phyloP scores from a whole-genome alignment of 2,888 invertebrate genomes.

The Catonia carolina region DNA sequence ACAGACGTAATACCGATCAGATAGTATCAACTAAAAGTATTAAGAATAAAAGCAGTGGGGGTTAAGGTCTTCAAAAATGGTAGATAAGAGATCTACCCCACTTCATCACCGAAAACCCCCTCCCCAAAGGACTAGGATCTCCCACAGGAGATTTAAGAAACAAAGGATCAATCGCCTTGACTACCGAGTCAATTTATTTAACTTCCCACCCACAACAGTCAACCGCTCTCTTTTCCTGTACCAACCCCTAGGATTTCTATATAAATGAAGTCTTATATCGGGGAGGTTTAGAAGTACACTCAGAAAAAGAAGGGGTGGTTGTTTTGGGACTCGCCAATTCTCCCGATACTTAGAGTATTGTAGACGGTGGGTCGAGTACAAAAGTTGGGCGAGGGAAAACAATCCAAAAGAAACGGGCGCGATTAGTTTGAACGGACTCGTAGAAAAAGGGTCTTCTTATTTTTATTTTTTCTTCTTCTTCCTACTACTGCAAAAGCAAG shows the following conservation, averaged over 20 bases:
- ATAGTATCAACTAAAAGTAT: too few species aligned
- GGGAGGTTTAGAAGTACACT: neutral
- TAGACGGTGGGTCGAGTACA: neutral
- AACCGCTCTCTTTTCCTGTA: neutral
- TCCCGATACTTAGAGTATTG: slow-evolving; percentile 19
- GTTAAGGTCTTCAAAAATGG: too few species aligned
- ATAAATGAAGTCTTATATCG: slow-evolving; percentile 14
- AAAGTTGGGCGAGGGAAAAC: slow-evolving; percentile 8
- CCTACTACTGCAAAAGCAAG: neutral
- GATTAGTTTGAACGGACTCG: neutral
- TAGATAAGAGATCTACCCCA: too few species aligned
- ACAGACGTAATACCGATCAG: too few species aligned
- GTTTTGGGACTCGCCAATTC: slow-evolving; percentile 17
- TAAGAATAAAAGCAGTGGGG: too few species aligned
- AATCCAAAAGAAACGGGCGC: neutral
- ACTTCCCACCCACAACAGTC: neutral
- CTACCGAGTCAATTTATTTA: slow-evolving; percentile 20
- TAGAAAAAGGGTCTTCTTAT: neutral
- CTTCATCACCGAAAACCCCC: too few species aligned
- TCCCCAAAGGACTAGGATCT: too few species aligned
- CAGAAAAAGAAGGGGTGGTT: slow-evolving; percentile 7
- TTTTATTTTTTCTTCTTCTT: too few species aligned
- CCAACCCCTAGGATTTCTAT: slow-evolving; percentile 3
- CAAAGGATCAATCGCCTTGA: slow-evolving; percentile 18
- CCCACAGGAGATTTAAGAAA: slow-evolving; percentile 1